These are phyloP conservation scores for Emesis furor DNA, from an alignment of 2,888 invertebrate species.

Conservation along the genomic window DNA sequence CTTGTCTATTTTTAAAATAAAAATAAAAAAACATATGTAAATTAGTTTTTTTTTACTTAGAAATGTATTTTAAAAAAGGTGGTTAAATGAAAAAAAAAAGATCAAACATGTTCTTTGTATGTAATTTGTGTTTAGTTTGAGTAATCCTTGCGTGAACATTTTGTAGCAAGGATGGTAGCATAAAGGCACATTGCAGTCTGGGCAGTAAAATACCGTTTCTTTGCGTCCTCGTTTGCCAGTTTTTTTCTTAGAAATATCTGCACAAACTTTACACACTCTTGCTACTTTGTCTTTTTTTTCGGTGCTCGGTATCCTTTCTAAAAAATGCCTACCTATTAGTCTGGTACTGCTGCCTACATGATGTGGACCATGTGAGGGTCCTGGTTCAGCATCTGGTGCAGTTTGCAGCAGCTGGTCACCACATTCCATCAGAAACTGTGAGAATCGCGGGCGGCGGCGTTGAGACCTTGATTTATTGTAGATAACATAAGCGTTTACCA, in stretches of 20 bases:
- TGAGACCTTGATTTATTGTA: constrained; percentile 41
- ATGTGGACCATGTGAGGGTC: constrained; percentile 32
- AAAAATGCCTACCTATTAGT: constrained; percentile 39
- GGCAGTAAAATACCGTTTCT: no score
- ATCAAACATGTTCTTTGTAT: no score
- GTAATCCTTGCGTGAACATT: no score
- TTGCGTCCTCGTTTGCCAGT: no score
- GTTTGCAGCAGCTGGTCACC: constrained; percentile 39
- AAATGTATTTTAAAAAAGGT: no score
- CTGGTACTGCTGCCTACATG: constrained; percentile 35
- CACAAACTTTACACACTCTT: constrained; percentile 21
- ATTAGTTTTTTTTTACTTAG: no score
- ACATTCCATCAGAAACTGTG: constrained; percentile 48
- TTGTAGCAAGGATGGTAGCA: no score
- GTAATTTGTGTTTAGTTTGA: no score
- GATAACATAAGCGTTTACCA: constrained; percentile 62
- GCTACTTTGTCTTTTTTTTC: constrained; percentile 31
- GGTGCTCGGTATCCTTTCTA: constrained; percentile 24
- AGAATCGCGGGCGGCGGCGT: constrained; percentile 30
- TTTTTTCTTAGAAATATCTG: not conserved
- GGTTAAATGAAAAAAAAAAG: no score
- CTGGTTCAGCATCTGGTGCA: constrained; percentile 33
- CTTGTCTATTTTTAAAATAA: no score
- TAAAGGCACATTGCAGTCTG: no score
- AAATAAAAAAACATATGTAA: no score